These are phyloP conservation scores for Anarsia innoxiella DNA, from an alignment of 2,888 invertebrate species.

Conservation along the genomic window DNA sequence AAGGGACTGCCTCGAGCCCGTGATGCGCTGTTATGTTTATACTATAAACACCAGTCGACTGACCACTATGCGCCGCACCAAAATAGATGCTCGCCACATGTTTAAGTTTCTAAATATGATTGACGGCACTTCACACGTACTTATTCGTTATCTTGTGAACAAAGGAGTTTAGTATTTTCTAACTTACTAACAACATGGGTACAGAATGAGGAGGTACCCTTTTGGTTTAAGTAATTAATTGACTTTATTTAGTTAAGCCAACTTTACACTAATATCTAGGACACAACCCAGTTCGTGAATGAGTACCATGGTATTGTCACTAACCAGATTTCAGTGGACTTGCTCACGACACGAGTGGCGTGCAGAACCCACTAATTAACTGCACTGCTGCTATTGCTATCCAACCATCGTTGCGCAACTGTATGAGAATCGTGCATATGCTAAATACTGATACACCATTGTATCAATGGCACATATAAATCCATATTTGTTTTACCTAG, in stretches of 20 bases:
- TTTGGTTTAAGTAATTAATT: too few species aligned
- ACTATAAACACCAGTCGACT: slow-evolving; percentile 35
- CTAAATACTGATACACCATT: too few species aligned
- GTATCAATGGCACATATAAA: too few species aligned
- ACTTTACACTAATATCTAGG: too few species aligned
- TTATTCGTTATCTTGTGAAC: neutral
- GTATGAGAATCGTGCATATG: slow-evolving; percentile 14
- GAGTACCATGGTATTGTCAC: too few species aligned
- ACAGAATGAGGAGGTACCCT: too few species aligned
- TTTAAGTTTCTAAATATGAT: slow-evolving; percentile 11
- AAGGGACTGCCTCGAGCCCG: slow-evolving; percentile 39
- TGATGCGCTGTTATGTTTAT: slow-evolving; percentile 36
- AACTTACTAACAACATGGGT: too few species aligned
- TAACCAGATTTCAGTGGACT: slow-evolving; percentile 12
- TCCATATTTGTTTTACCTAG: too few species aligned
- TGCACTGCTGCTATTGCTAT: slow-evolving; percentile 15
- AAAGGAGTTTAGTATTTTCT: slow-evolving; percentile 1
- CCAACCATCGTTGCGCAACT: slow-evolving; percentile 29
- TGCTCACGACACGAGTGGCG: slow-evolving; percentile 13
- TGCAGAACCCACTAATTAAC: slow-evolving; percentile 22
- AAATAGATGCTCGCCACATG: slow-evolving; percentile 30
- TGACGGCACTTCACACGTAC: slow-evolving; percentile 9
- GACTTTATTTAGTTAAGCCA: too few species aligned
- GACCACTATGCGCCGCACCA: slow-evolving; percentile 37
- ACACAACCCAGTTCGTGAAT: too few species aligned